Evolutionary conservation across 2,113 vertebrate genomes (phyloP), one percentile per base, ranked within the genome.

Genomic region (Todiramphus saurophagus): DNA sequence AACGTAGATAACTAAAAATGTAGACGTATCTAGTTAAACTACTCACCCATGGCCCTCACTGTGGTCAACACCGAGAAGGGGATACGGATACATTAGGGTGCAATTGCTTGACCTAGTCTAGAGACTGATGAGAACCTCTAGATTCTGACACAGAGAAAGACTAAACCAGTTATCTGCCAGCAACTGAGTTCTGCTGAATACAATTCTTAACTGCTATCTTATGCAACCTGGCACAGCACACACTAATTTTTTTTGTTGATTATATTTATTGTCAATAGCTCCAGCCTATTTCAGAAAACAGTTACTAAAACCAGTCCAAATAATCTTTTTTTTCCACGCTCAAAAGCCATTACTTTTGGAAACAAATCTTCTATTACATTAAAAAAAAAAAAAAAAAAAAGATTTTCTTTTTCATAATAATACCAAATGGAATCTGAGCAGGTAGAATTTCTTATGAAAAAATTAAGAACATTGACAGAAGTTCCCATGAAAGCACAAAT

Each of bases 261-360:
- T 62, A 37, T 14, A 35, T 73, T 81, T 77, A 48, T 28, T 1
- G 14, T 56, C 74, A 82, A 53, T 43, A 90, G 35, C 64, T 70
- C 17, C 46, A 90, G 44, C 50, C 55, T 90, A 78, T 19, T 62
- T 82, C 74, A 92, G 44, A 58, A 81, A 90, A 82, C 16, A 73
- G 41, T 25, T 24, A 66, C 19, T 27, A 78, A 87, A 90, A 37
- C 4, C 35, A 50, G 24, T 33, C 10, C 18, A 43, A 33, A 35
- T 2, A 46, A n/a, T n/a, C n/a, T 28, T 30, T 35, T 0, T 3
- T 8, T 17, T 8, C 16, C 5, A 16, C 43, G 0, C 28, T 68
- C 64, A 7, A 64, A 92, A 92, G 55, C 10, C 13, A n/a, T 37
- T 73, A 33, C 30, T 89, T 76, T 41, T 30, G 43, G 17, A 72